Evolutionary conservation across 1,140 invertebrate genomes (phyloP).

Genomic region (Neotoxoptera formosana): DNA sequence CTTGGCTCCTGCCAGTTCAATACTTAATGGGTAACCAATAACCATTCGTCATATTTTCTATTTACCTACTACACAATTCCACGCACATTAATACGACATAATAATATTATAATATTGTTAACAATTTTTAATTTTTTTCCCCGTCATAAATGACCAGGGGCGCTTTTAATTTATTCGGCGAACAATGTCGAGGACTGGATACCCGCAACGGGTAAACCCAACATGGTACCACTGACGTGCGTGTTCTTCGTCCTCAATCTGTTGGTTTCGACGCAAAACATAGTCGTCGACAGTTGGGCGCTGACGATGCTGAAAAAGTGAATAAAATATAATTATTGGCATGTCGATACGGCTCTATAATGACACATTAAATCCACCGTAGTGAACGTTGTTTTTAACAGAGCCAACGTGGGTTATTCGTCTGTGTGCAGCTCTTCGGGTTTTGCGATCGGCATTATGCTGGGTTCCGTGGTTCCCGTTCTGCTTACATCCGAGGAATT

Average conservation of each 20-base stretch:
- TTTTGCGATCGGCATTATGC: slow-evolving; percentile 96
- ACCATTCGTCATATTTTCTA: neutral
- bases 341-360: neutral
- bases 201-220: slow-evolving; percentile 68
- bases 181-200: slow-evolving; percentile 62
- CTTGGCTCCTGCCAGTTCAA: slow-evolving; percentile 95
- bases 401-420: slow-evolving; percentile 95
- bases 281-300: slow-evolving; percentile 99
- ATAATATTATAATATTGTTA: neutral
- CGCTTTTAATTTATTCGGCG: neutral
- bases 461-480: slow-evolving; percentile 97
- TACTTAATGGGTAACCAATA: slow-evolving; percentile 73
- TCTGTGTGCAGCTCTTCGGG: slow-evolving; percentile 99
- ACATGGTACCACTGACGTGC: slow-evolving; percentile 81
- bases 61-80: too few species aligned
- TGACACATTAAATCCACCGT: neutral
- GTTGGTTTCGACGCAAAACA: slow-evolving; percentile 98
- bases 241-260: slow-evolving; percentile 94
- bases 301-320: slow-evolving; percentile 96
- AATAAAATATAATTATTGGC: neutral
- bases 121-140: neutral
- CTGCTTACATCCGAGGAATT: slow-evolving; percentile 95
- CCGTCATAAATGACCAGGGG: neutral
- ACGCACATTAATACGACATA: neutral
- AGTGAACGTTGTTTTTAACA: neutral